A percentile compares a stretch with the other conserved stretches of the same genome.
phyloP scores from a whole-genome alignment of 2,113 vertebrate species.

The Saguinus midas region DNA sequence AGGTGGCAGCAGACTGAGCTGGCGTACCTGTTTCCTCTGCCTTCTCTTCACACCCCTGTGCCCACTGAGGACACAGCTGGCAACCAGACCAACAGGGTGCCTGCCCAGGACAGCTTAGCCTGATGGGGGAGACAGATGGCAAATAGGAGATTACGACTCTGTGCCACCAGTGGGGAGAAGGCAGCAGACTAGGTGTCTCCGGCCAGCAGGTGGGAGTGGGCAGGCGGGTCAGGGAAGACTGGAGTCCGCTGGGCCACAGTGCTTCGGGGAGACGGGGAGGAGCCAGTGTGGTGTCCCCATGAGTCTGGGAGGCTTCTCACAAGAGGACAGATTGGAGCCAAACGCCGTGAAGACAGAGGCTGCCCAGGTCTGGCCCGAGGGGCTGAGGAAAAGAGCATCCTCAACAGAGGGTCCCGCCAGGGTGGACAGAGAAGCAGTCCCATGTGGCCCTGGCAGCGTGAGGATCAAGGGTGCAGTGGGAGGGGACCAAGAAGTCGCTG shows the following conservation, averaged over 20 bases:
- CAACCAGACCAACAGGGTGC: background rate
- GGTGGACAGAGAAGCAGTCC: background rate
- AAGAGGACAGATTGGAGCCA: background rate
- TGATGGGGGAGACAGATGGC: background rate
- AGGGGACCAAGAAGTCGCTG: background rate
- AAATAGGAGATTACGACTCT: rapidly evolving
- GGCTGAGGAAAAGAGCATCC: background rate
- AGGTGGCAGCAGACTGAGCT: background rate
- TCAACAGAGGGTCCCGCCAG: background rate
- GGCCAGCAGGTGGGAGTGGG: too few species aligned
- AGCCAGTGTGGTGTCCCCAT: rapidly evolving
- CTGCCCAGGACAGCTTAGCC: background rate
- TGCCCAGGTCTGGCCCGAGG: background rate
- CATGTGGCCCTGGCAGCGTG: background rate
- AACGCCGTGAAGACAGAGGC: background rate
- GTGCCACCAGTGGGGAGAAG: background rate
- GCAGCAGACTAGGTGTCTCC: background rate
- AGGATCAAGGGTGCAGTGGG: rapidly evolving
- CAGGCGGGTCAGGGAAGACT: background rate
- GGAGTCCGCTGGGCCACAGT: background rate
- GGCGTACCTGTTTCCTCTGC: background rate
- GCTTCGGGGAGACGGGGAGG: too few species aligned
- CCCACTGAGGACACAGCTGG: background rate
- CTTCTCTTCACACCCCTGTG: background rate
- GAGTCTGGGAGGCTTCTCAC: background rate